Percentiles rank a stretch among this genome's conserved stretches.
These are phyloP conservation scores for Melanostigma gelatinosum DNA, from an alignment of 2,113 vertebrate genomes.

Conservation along the genomic window DNA sequence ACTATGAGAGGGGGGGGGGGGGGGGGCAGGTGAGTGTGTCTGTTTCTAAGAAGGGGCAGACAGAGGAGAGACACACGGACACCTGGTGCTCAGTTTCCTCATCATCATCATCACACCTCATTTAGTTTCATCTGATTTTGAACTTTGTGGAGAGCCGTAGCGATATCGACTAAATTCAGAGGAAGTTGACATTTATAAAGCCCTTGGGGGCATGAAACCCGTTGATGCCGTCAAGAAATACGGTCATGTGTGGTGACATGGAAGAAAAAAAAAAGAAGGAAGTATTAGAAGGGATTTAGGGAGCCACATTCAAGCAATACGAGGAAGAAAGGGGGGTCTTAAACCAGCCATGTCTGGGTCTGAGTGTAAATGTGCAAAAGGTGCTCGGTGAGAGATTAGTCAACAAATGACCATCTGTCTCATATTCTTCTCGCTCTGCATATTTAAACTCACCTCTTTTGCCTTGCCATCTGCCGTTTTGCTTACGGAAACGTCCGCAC, in stretches of 20 bases:
- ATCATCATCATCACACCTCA: conserved; percentile 64
- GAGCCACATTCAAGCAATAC: background rate
- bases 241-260: conserved; percentile 24
- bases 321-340: conserved; percentile 22
- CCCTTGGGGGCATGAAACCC: conserved; percentile 37
- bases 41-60: conserved; percentile 32
- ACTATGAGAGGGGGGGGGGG: conserved; percentile 10
- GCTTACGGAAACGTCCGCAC: conserved; percentile 34
- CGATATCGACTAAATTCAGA: conserved; percentile 29
- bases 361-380: conserved; percentile 58
- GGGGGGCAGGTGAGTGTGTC: conserved; percentile 8
- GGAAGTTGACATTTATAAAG: conserved; percentile 35
- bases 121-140: conserved; percentile 54
- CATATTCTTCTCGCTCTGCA: conserved; percentile 51
- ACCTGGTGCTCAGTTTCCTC: conserved; percentile 67
- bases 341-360: background rate
- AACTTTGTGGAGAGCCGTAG: conserved; percentile 34
- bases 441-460: conserved; percentile 53
- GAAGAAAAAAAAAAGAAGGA: background rate
- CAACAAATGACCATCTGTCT: conserved; percentile 72
- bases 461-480: conserved; percentile 60
- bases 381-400: conserved; percentile 55
- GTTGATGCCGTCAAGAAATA: conserved; percentile 38
- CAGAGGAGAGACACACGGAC: conserved; percentile 41
- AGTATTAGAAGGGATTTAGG: conserved; percentile 14